A percentile compares a stretch with the other conserved stretches of the same genome.
phyloP scores from a whole-genome alignment of 2,113 vertebrate genomes.

The Rhinichthys klamathensis region DNA sequence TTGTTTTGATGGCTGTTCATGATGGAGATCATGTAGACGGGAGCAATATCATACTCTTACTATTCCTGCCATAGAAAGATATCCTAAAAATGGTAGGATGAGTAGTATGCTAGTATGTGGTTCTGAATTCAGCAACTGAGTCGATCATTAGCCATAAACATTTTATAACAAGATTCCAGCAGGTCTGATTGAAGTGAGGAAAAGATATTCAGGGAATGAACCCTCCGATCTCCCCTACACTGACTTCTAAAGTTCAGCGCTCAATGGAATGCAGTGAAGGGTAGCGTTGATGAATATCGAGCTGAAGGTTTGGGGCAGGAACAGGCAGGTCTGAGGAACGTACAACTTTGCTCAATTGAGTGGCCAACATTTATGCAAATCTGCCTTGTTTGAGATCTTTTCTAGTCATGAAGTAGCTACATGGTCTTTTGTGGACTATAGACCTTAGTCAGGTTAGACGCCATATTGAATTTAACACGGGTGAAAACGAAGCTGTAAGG shows the following conservation, averaged over 20 bases:
- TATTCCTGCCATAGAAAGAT: too few relatives aligned
- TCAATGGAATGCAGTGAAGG: conserved; percentile 51
- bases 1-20: conserved; percentile 50
- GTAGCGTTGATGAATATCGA: conserved; percentile 32
- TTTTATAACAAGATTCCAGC: conserved; percentile 23
- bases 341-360: conserved; percentile 22
- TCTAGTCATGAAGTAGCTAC: not conserved
- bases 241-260: conserved; percentile 19
- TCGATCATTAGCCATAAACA: conserved; percentile 22
- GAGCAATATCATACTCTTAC: not conserved
- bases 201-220: conserved; percentile 25
- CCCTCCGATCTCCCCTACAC: conserved; percentile 2
- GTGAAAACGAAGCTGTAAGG: too few relatives aligned
- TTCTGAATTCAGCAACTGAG: not conserved
- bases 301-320: conserved; percentile 59
- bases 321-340: conserved; percentile 59
- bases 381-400: not conserved
- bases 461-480: too few relatives aligned
- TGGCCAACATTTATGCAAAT: not conserved
- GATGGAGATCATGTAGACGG: not conserved
- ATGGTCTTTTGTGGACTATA: not conserved
- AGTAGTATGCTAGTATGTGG: too few relatives aligned
- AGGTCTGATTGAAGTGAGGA: conserved; percentile 21
- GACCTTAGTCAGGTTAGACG: too few relatives aligned
- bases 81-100: too few relatives aligned